Base-by-base conservation (phyloP, 2,113 vertebrate genomes). In the Noturus placidus region DNA sequence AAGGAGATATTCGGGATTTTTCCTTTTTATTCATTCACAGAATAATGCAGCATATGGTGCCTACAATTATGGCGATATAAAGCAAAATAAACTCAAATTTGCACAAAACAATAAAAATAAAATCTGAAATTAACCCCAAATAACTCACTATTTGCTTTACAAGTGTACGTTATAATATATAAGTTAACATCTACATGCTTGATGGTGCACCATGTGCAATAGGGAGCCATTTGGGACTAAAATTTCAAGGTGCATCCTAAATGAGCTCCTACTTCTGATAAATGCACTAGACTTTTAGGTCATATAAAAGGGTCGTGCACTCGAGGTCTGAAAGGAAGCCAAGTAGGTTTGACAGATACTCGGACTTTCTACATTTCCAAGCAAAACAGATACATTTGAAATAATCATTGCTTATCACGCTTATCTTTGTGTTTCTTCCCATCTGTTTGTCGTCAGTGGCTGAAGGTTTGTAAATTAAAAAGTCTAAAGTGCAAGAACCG, bases 401-500 rank as follows among this genome's bases (percentile, higher is more conserved):
- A 61, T 46, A 85, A 74, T 22, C 74, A 80, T 56, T 80, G 46
- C 74, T 80, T 69, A 35, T 38, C 56, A 86, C 76, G 7, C 76
- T 86, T 19, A 20, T 76, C 30, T 80, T 52, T 33, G 25, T 77
- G 25, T 25, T 86, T 69, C 61, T 20, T 70, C 27, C 19, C n/a
- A 20, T 35, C 25, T 54, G 42, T 65, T 46, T 17, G 10, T 86
- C 22, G 7, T 63, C 61, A 86, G 10, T 27, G 59, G 35, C 59
- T 86, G 61, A 86, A 78, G 52, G 42, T 56, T 33, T 25, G 20
- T 61, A 27, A 22, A 69, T 52, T 59, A 35, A 61, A 78, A 63
- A 65, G 30, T 69, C 57, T 65, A 69, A 69, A 80, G 76, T 86
- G 85, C 85, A 86, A 86, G 30, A 86, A 79, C 59, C 25, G 77